A percentile compares a stretch with the other conserved stretches of the same genome.
phyloP scores from a whole-genome alignment of 2,113 vertebrate species.

The Vombatus ursinus region DNA sequence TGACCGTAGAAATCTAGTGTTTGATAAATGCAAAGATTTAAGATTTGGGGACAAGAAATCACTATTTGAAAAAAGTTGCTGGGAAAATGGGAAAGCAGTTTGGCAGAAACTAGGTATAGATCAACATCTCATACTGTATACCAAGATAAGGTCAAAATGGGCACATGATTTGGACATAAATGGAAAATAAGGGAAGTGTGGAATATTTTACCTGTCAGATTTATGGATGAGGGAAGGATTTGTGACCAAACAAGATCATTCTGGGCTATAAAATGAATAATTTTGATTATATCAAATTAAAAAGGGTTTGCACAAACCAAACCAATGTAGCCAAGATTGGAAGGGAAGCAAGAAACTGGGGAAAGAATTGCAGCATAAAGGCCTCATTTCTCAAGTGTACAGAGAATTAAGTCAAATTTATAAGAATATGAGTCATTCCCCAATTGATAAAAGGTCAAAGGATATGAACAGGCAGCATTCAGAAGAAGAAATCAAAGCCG shows the following conservation, averaged over 20 bases:
- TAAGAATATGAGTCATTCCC: neutral
- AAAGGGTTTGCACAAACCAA: neutral
- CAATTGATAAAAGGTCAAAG: neutral
- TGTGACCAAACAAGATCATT: neutral
- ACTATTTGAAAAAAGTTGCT: neutral
- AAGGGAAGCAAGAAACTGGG: neutral
- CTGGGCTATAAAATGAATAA: neutral
- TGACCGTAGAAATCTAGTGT: neutral
- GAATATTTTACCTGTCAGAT: neutral
- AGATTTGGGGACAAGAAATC: neutral
- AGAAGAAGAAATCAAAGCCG: neutral
- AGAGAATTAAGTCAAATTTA: neutral
- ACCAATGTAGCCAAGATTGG: neutral
- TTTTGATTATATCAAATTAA: neutral
- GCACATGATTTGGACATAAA: neutral
- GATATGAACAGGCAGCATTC: neutral
- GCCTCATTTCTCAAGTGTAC: neutral
- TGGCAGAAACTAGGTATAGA: neutral
- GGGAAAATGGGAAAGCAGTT: neutral
- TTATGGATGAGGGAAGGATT: neutral
- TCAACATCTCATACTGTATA: neutral
- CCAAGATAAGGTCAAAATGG: neutral
- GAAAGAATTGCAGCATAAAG: neutral
- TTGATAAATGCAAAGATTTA: neutral
- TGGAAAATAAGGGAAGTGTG: neutral